Conservation (phyloP, 1,140 invertebrate genomes). For the Orchesella cincta region DNA sequence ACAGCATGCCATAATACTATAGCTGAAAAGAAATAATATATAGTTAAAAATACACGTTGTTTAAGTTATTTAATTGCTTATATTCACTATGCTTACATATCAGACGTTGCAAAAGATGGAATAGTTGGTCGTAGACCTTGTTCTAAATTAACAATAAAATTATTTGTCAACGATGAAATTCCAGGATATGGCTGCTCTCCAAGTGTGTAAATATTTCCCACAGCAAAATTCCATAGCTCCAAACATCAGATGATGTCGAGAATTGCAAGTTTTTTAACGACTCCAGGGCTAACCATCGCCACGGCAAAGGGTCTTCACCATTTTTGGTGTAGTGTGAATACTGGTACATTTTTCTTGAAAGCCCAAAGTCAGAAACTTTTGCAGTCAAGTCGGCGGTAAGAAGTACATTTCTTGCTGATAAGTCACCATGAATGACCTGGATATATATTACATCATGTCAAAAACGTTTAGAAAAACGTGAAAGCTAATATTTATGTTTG, state of each 20-base stretch:
- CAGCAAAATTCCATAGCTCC: not conserved
- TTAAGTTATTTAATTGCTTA: too few relatives aligned
- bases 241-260: not conserved
- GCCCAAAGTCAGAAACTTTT: constrained; percentile 61
- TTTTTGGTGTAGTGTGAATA: constrained; percentile 18
- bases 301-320: not conserved
- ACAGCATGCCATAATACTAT: too few relatives aligned
- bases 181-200: not conserved
- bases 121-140: too few relatives aligned
- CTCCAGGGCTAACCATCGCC: not conserved
- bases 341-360: constrained; percentile 54
- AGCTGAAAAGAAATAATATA: too few relatives aligned
- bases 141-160: too few relatives aligned
- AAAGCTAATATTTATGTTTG: too few relatives aligned
- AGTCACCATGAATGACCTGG: constrained; percentile 1
- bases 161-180: too few relatives aligned
- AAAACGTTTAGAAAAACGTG: too few relatives aligned
- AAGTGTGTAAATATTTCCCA: not conserved
- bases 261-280: not conserved
- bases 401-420: not conserved
- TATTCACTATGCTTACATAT: too few relatives aligned
- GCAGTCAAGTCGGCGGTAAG: not conserved
- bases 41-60: too few relatives aligned
- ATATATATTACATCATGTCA: too few relatives aligned
- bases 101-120: too few relatives aligned